A percentile compares a stretch with the other conserved stretches of the same genome.
Evolutionary conservation across 1,140 invertebrate genomes (phyloP).

Genomic region (Harpegnathos saltator): DNA sequence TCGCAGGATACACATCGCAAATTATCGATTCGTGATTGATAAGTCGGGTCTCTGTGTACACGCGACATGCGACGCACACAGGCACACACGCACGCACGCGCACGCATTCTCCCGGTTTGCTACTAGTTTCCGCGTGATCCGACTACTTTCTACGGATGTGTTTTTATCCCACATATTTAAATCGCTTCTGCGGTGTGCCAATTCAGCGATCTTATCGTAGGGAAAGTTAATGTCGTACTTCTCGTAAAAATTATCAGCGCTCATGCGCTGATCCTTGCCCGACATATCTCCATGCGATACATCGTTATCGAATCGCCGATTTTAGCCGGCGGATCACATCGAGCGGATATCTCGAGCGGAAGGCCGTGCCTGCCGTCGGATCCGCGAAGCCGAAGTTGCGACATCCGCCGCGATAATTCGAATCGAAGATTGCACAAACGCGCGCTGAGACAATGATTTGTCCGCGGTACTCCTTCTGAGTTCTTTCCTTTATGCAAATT

Average conservation of each 20-base stretch:
- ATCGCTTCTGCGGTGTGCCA: background rate
- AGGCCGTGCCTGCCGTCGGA: no score
- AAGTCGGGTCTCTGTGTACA: no score
- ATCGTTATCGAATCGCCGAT: constrained; percentile 23
- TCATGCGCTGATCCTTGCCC: background rate
- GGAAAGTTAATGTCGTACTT: constrained; percentile 57
- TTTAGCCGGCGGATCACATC: background rate
- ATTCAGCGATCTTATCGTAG: constrained; percentile 44
- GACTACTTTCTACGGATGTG: constrained; percentile 60
- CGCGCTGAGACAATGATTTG: no score
- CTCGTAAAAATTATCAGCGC: constrained; percentile 27
- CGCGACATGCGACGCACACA: background rate
- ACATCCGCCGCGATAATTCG: no score
- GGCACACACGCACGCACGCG: background rate
- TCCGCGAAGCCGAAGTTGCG: no score
- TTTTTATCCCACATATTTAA: constrained; percentile 29
- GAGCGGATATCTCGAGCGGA: background rate
- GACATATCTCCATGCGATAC: background rate
- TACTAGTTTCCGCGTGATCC: constrained; percentile 20
- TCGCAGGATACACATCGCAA: no score
- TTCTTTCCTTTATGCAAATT: no score
- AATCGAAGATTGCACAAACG: no score
- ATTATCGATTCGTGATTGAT: constrained; percentile 31
- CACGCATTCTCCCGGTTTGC: background rate
- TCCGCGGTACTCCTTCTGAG: no score